Base-by-base conservation (phyloP, 2,888 invertebrate genomes). In the Crepidodera aurea region DNA sequence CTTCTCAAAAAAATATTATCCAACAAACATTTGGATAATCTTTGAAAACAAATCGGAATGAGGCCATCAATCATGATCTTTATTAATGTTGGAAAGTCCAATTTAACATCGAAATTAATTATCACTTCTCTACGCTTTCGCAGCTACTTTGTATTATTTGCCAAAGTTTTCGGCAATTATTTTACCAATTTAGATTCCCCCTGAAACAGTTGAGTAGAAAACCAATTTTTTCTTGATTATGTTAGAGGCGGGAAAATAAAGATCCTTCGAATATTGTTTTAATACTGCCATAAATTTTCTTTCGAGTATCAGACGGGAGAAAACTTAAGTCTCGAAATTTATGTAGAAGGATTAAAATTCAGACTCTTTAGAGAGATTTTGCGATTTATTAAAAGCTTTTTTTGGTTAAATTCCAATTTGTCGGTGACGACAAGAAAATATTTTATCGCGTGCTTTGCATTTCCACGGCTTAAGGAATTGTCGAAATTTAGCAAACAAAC, bases 291-390 rank as follows among this genome's bases (percentile, higher is more conserved):
- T 61, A 51, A 61, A 61, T 61, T 54, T 56, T 37, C 56, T 56
- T 37, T 46, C 40, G 40, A 19, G 42, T 60, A 54, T 60, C 48
- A 46, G 53, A 13, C 34, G 18, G 51, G 40, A 51, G 55, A 42
- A 42, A 55, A 55, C 51, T 61, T 55, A 44, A 61, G 51, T 51
- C 46, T 27, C 15, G 42, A n/a, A 61, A 61, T 61, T 61, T 61
- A 61, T 61, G 56, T 48, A 22, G 34, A 13, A 50, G 51, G 61
- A 61, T 61, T 61, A 51, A 44, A 55, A 55, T 50, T 48, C 50
- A 32, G 32, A 37, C 44, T 61, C 42, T 34, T 55, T 60, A 8
- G 8, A 50, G 16, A 44, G 51, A 55, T 46, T 60, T 60, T 32
- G 50, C 55, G 32, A 39, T 50, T 32, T 27, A 56, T 56, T 51